phyloP scores from a whole-genome alignment of 2,888 invertebrate genomes.

The Pinctada fucata region DNA sequence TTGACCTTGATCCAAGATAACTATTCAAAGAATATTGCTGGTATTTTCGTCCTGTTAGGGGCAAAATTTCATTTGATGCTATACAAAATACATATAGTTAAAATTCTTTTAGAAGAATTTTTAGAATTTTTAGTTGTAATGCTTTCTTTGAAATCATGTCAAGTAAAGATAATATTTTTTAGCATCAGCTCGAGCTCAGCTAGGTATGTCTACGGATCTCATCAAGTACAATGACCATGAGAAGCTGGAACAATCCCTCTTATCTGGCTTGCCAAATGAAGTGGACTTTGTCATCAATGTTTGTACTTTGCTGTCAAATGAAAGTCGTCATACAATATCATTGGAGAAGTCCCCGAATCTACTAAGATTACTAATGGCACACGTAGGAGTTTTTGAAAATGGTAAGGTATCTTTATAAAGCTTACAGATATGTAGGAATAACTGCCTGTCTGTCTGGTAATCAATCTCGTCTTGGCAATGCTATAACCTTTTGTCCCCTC shows the following conservation, averaged over 20 bases:
- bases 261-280: slow-evolving; percentile 98
- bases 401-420: slow-evolving; percentile 78
- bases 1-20: no score
- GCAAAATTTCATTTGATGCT: no score
- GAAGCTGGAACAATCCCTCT: slow-evolving; percentile 90
- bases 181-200: slow-evolving; percentile 80
- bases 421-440: slow-evolving; percentile 13
- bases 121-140: no score
- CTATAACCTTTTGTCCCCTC: no score
- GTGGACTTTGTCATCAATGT: slow-evolving; percentile 99
- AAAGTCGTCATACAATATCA: slow-evolving; percentile 91
- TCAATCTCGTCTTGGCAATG: no score
- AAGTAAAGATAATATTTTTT: slow-evolving; percentile 27
- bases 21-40: no score
- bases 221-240: slow-evolving; percentile 83
- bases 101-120: no score
- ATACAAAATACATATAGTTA: no score
- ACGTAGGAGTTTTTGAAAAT: slow-evolving; percentile 95
- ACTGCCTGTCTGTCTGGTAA: no score
- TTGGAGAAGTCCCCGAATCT: slow-evolving; percentile 91
- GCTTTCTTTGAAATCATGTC: no score
- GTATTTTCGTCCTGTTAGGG: no score
- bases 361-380: slow-evolving; percentile 92
- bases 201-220: slow-evolving; percentile 84
- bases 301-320: slow-evolving; percentile 95